Base-by-base conservation (phyloP, 2,888 invertebrate species). In the Tetramorium bicarinatum region DNA sequence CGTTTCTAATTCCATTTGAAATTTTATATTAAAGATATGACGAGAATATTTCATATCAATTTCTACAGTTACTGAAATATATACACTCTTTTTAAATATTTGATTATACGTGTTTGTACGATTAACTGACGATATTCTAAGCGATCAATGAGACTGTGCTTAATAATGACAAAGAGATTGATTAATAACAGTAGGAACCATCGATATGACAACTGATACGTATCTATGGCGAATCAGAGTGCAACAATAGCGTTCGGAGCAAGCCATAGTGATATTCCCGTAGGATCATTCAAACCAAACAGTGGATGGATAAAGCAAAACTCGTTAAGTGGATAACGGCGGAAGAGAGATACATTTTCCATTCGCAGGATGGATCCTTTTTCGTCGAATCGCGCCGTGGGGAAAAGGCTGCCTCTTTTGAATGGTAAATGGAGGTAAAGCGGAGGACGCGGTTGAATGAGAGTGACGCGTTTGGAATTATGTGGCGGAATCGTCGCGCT, bases 261-360 rank as follows among this genome's bases (percentile, higher is more conserved):
- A 21, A 52, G 3, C 18, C 15, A 25, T n/a, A 15, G 44, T 11
- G 18, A 59, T 41, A 59, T 25, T 34, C 76, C 25, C 41, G 8
- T 2, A 38, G 38, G 52, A 13, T 15, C 49, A 25, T 67, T 66
- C 4, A 18, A 21, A 49, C 7, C 18, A 18, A 54, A 75, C 41
- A n/a, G 15, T 49, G 64, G 75, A 59, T 34, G 44, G 77, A 87
- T 85, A 83, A 83, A 84, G 82, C 86, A 86, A 87, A 88, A 85
- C 89, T 88, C 87, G 88, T 89, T 87, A 87, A 87, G 89, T 85
- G 82, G 87, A 89, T 89, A 86, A 87, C 62, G 21, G 62, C 7
- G 38, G 13, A 38, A 61, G 79, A 69, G 82, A 87, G 85, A 76
- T 76, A 82, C 71, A 54, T 76, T 87, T 88, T 87, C 80, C 85